These are phyloP conservation scores for Eumeta japonica DNA, from an alignment of 1,140 invertebrate species.

Conservation along the genomic window DNA sequence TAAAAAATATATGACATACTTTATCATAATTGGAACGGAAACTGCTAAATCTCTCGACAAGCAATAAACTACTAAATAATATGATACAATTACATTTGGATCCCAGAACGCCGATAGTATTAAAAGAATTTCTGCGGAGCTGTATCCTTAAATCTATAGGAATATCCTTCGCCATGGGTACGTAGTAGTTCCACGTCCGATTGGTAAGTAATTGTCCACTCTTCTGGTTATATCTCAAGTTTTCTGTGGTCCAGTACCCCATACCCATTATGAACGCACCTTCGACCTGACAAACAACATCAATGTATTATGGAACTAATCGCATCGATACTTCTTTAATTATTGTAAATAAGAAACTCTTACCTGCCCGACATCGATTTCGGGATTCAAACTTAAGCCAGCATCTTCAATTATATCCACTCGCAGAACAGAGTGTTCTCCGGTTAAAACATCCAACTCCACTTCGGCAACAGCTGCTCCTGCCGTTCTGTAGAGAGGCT, in stretches of 20 bases:
- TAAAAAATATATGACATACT: conserved; percentile 6
- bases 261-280: conserved; percentile 84
- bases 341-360: no score
- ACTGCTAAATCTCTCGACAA: neutral
- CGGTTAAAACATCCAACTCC: conserved; percentile 74
- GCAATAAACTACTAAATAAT: neutral
- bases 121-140: conserved; percentile 68
- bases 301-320: no score
- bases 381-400: conserved; percentile 72
- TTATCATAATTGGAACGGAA: no score
- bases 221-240: conserved; percentile 63
- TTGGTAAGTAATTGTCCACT: conserved; percentile 70
- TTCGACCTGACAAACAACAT: no score
- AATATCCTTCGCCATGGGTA: conserved; percentile 77
- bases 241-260: conserved; percentile 75
- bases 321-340: no score
- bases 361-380: conserved; percentile 78
- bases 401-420: conserved; percentile 76
- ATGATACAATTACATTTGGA: conserved; percentile 82
- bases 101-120: conserved; percentile 66
- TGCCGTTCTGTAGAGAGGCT: conserved; percentile 58
- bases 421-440: conserved; percentile 63
- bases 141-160: conserved; percentile 77
- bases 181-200: conserved; percentile 80
- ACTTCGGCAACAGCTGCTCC: conserved; percentile 65